These are phyloP conservation scores for Helicorthomorpha holstii DNA, from an alignment of 1,140 invertebrate species.

Conservation along the genomic window DNA sequence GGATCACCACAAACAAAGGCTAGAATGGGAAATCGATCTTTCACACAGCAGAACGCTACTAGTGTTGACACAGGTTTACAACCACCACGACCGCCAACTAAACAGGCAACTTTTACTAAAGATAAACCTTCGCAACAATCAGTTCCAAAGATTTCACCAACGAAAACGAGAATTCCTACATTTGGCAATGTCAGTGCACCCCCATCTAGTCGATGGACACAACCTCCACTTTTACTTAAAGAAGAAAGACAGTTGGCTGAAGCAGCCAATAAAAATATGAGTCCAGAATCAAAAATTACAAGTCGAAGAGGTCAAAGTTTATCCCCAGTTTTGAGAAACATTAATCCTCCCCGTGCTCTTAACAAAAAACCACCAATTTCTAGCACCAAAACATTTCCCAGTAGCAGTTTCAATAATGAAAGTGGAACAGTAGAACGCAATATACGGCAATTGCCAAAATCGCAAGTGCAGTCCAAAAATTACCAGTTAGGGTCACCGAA, in stretches of 20 bases:
- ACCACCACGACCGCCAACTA: slow-evolving; percentile 34
- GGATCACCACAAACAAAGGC: slow-evolving; percentile 12
- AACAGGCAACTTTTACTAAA: slow-evolving; percentile 76
- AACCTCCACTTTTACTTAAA: slow-evolving; percentile 2
- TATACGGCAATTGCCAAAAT: slow-evolving; percentile 15
- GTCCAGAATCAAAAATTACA: not conserved
- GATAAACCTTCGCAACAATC: slow-evolving; percentile 39
- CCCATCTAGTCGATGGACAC: slow-evolving; percentile 7
- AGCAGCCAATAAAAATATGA: not conserved
- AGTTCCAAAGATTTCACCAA: slow-evolving; percentile 26
- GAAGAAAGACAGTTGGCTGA: not conserved
- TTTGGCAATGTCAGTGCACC: slow-evolving; percentile 13
- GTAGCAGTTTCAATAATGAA: slow-evolving; percentile 7
- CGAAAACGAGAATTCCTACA: slow-evolving; percentile 15
- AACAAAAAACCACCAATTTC: slow-evolving; percentile 10
- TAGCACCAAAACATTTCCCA: slow-evolving; percentile 9
- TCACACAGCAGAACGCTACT: not conserved
- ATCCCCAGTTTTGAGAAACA: slow-evolving; percentile 1
- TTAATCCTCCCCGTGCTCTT: slow-evolving; percentile 2
- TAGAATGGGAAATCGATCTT: not conserved
- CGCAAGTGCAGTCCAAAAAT: no score
- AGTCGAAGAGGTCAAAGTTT: not conserved
- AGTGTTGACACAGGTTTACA: slow-evolving; percentile 3
- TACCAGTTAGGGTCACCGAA: no score
- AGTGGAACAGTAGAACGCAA: slow-evolving; percentile 13